A percentile compares a stretch with the other conserved stretches of the same genome.
These are phyloP conservation scores for Hippocampus abdominalis DNA, from an alignment of 2,113 vertebrate species.

Conservation along the genomic window DNA sequence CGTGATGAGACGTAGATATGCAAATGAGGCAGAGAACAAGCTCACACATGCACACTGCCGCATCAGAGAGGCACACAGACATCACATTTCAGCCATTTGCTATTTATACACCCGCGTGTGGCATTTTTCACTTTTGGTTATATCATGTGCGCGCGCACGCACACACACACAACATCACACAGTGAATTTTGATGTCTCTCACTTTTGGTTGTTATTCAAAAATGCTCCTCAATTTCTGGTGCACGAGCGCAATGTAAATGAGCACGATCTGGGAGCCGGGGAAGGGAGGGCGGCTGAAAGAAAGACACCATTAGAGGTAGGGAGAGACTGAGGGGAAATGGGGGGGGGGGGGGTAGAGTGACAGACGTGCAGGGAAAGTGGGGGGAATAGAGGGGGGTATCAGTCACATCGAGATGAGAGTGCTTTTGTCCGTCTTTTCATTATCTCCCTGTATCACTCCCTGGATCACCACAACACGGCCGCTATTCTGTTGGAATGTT, in stretches of 20 bases:
- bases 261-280: conserved; percentile 54
- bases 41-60: conserved; percentile 80
- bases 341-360: conserved; percentile 29
- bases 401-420: conserved; percentile 76
- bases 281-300: conserved; percentile 34
- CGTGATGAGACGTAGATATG: conserved; percentile 76
- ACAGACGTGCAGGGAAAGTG: conserved; percentile 39
- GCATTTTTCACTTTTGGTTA: conserved; percentile 46
- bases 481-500: conserved; percentile 74
- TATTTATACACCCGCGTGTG: conserved; percentile 56
- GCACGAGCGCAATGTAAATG: conserved; percentile 80
- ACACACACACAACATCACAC: conserved; percentile 34
- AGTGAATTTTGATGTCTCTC: conserved; percentile 58
- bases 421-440: conserved; percentile 81
- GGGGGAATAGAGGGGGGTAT: conserved; percentile 64
- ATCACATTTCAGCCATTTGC: conserved; percentile 55
- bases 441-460: conserved; percentile 78
- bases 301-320: conserved; percentile 59
- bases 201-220: conserved; percentile 76
- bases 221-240: conserved; percentile 65
- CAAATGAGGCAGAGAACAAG: conserved; percentile 82
- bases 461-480: conserved; percentile 74
- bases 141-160: conserved; percentile 42
- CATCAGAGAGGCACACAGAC: conserved; percentile 73
- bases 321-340: conserved; percentile 53